These are phyloP conservation scores for Troilus luridus DNA, from an alignment of 2,888 invertebrate species.

Conservation along the genomic window DNA sequence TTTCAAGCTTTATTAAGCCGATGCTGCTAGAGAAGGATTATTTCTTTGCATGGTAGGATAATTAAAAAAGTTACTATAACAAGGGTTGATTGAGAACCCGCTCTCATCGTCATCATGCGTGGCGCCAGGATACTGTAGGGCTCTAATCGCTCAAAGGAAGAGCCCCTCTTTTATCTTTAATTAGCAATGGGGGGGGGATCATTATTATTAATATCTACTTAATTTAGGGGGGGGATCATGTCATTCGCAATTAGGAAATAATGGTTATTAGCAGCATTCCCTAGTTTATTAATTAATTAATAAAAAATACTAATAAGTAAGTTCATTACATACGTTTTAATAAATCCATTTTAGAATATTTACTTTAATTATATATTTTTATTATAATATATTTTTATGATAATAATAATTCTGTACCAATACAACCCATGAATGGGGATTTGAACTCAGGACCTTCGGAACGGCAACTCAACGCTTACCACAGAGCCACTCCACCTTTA, in stretches of 20 bases:
- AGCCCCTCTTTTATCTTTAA: background rate
- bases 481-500: too few relatives aligned
- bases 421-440: too few relatives aligned
- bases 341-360: too few relatives aligned
- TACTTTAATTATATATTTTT: too few relatives aligned
- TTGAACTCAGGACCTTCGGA: too few relatives aligned
- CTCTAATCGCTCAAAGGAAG: background rate
- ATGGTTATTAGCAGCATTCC: background rate
- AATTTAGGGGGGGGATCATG: background rate
- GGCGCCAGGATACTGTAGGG: background rate
- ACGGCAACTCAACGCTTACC: too few relatives aligned
- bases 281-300: too few relatives aligned
- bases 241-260: background rate
- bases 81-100: background rate
- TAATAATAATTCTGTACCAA: too few relatives aligned
- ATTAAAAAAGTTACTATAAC: background rate
- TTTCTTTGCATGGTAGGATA: background rate
- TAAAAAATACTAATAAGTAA: too few relatives aligned
- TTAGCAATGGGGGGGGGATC: background rate
- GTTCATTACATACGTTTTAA: too few relatives aligned
- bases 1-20: background rate
- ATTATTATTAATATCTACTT: background rate
- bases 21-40: background rate
- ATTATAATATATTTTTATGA: too few relatives aligned
- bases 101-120: background rate